Evolutionary conservation across 2,888 invertebrate genomes (phyloP).

Genomic region (Catocala fraxini): DNA sequence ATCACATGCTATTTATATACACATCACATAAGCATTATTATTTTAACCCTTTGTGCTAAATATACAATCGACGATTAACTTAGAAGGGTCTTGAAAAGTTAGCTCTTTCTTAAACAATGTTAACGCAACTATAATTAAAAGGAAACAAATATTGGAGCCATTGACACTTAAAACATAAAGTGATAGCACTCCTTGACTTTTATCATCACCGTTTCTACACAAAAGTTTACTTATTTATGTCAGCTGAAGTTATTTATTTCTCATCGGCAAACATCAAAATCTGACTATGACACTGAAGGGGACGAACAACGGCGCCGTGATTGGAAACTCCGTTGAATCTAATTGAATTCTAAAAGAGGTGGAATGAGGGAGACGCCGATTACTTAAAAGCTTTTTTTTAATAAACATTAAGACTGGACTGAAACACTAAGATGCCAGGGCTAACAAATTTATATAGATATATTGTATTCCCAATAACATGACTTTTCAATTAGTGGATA

Average conservation of each 20-base stretch:
- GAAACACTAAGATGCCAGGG: slow-evolving; percentile 18
- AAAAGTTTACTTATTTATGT: slow-evolving; percentile 28
- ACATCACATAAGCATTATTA: too few relatives aligned
- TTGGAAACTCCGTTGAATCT: slow-evolving; percentile 56
- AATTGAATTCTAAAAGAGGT: slow-evolving; percentile 54
- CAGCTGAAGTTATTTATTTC: slow-evolving; percentile 41
- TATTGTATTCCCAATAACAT: too few relatives aligned
- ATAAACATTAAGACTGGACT: slow-evolving; percentile 26
- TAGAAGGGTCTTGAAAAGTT: neutral
- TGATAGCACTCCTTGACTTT: slow-evolving; percentile 13
- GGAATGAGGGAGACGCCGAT: slow-evolving; percentile 25
- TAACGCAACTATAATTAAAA: neutral
- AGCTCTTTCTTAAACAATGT: neutral
- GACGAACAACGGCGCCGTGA: slow-evolving; percentile 49
- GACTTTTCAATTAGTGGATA: too few relatives aligned
- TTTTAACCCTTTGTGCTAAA: too few relatives aligned
- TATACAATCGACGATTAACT: too few relatives aligned
- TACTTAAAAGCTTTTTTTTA: slow-evolving; percentile 40
- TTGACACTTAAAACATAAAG: neutral
- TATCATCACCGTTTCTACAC: slow-evolving; percentile 16
- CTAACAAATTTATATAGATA: too few relatives aligned
- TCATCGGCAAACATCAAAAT: slow-evolving; percentile 35
- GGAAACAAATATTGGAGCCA: neutral
- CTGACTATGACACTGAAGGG: slow-evolving; percentile 47
- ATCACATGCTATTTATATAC: too few relatives aligned